A percentile compares a stretch with the other conserved stretches of the same genome.
These are phyloP conservation scores for Nyctibius bracteatus DNA, from an alignment of 2,113 vertebrate species.

Conservation along the genomic window DNA sequence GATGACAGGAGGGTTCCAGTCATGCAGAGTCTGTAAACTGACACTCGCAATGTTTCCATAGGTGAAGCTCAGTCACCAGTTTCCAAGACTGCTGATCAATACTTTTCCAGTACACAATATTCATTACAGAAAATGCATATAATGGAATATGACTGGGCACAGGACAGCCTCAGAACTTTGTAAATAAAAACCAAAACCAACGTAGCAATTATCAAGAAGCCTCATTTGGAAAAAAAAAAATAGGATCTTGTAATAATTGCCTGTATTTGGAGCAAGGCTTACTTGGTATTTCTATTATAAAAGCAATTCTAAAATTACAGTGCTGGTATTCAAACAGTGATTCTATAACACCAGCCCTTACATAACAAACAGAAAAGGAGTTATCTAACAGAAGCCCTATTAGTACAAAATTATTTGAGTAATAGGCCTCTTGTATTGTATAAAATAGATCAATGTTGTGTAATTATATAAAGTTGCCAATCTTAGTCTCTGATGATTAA, in stretches of 20 bases:
- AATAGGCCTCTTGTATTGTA: constrained; percentile 4
- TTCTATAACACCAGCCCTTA: constrained; percentile 36
- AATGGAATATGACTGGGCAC: background rate
- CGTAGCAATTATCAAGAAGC: background rate
- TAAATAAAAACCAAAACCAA: background rate
- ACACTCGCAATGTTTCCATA: background rate
- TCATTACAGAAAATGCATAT: background rate
- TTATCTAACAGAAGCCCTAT: constrained; percentile 52
- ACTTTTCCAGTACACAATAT: background rate
- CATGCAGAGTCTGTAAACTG: background rate
- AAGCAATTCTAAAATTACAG: constrained; percentile 48
- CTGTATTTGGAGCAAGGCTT: constrained; percentile 2
- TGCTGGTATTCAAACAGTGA: constrained; percentile 20
- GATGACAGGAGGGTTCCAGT: background rate
- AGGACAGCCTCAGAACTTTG: background rate
- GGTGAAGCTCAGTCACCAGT: background rate
- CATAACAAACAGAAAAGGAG: constrained; percentile 45
- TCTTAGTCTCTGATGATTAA: constrained; percentile 14
- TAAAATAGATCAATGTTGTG: constrained; percentile 42
- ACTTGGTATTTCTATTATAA: constrained; percentile 19
- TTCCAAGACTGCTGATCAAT: background rate
- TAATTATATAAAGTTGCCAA: constrained; percentile 17
- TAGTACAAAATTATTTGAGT: constrained; percentile 36
- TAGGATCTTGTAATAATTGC: background rate
- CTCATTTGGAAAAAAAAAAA: background rate